Percentiles rank a stretch among this genome's conserved stretches.
Evolutionary conservation across 2,888 invertebrate genomes (phyloP).

Genomic region (Chironomus tentans): DNA sequence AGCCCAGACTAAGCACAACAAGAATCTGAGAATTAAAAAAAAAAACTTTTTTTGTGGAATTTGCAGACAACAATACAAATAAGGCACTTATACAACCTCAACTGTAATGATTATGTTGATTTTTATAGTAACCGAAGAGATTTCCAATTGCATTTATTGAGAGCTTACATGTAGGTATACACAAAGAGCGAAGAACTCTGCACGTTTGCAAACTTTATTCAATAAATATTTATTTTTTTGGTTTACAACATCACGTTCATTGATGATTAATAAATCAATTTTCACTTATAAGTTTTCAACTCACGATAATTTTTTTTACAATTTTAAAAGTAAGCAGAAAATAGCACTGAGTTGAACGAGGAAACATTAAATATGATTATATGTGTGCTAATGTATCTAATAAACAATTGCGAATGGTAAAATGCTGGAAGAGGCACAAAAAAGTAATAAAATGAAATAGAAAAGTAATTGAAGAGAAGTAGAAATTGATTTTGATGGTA

Average conservation of each 20-base stretch:
- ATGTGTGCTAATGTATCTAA: neutral
- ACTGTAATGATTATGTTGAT: too few species aligned
- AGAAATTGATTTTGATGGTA: constrained; percentile 1
- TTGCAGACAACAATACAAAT: too few species aligned
- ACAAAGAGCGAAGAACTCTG: neutral
- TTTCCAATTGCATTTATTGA: too few species aligned
- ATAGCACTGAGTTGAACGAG: neutral
- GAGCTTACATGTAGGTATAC: too few species aligned
- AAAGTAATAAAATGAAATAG: too few species aligned
- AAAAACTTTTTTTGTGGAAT: too few species aligned
- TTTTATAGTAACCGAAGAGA: too few species aligned
- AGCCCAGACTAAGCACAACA: too few species aligned
- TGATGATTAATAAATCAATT: constrained; percentile 24
- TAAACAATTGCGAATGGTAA: neutral
- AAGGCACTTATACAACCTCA: too few species aligned
- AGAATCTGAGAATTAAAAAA: too few species aligned
- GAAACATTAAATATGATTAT: neutral
- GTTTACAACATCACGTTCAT: constrained; percentile 15
- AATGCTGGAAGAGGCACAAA: too few species aligned
- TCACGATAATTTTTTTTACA: neutral
- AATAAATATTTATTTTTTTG: neutral
- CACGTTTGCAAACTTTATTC: neutral
- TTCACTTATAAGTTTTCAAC: constrained; percentile 10
- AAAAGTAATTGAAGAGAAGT: neutral
- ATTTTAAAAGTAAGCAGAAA: neutral